phyloP scores from a whole-genome alignment of 1,140 invertebrate species.

The Uloborus diversus region DNA sequence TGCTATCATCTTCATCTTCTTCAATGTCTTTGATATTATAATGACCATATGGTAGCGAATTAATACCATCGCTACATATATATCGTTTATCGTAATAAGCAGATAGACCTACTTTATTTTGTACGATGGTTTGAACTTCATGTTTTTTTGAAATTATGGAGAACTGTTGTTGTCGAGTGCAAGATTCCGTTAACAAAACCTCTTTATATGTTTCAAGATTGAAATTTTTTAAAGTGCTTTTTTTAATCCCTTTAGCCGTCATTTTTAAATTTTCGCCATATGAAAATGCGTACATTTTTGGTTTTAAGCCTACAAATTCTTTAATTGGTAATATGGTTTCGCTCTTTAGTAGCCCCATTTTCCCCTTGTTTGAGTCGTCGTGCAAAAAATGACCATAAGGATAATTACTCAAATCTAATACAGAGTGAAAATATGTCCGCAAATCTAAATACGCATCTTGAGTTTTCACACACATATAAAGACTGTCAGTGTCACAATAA shows the following conservation, averaged over 20 bases:
- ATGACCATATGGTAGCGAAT: no score
- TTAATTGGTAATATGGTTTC: neutral
- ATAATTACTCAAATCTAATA: conserved; percentile 15
- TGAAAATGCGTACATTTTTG: conserved; percentile 10
- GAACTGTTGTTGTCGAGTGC: neutral
- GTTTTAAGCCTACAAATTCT: conserved; percentile 16
- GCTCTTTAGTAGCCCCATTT: conserved; percentile 2
- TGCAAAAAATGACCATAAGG: neutral
- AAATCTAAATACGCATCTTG: conserved; percentile 9
- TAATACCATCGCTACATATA: no score
- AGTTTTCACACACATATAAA: neutral
- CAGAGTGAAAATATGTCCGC: neutral
- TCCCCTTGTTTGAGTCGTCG: neutral
- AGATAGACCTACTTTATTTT: neutral
- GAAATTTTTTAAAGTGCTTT: neutral
- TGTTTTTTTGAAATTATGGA: neutral
- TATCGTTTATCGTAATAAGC: conserved; percentile 9
- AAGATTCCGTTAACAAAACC: neutral
- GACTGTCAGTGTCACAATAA: neutral
- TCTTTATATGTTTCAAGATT: neutral
- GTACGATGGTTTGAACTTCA: neutral
- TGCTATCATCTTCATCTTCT: no score
- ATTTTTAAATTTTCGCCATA: conserved; percentile 7
- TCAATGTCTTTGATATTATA: no score
- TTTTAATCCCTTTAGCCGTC: conserved; percentile 18